These are phyloP conservation scores for Nomada ruficornis DNA, from an alignment of 2,888 invertebrate genomes.

Conservation along the genomic window DNA sequence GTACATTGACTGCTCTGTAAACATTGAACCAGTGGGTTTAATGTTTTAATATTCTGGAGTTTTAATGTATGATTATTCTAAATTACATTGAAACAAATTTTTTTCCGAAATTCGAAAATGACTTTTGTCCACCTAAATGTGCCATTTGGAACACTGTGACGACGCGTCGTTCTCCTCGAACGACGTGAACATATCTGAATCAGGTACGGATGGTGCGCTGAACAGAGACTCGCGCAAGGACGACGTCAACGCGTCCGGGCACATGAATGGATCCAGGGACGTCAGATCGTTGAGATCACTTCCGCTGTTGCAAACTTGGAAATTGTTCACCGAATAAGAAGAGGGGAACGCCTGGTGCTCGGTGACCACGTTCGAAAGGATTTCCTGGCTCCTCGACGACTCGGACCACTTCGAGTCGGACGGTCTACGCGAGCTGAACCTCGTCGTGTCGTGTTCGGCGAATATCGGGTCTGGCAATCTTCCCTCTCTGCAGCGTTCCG, in stretches of 20 bases:
- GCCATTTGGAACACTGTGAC: no score
- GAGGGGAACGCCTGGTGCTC: slow-evolving; percentile 78
- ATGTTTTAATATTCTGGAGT: no score
- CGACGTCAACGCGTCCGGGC: slow-evolving; percentile 79
- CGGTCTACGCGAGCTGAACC: slow-evolving; percentile 80
- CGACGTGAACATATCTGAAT: slow-evolving; percentile 80
- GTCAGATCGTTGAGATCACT: slow-evolving; percentile 80
- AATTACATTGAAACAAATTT: no score
- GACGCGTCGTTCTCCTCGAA: slow-evolving; percentile 77
- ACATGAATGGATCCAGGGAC: slow-evolving; percentile 79
- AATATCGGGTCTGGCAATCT: slow-evolving; percentile 75
- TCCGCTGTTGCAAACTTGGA: slow-evolving; percentile 78
- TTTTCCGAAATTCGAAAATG: no score
- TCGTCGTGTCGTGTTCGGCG: slow-evolving; percentile 78
- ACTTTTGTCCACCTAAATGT: no score
- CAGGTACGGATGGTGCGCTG: slow-evolving; percentile 78
- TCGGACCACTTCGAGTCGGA: slow-evolving; percentile 82
- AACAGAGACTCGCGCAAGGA: slow-evolving; percentile 81
- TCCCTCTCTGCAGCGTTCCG: slow-evolving; percentile 61
- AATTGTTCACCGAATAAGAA: slow-evolving; percentile 81
- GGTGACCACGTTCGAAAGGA: slow-evolving; percentile 74
- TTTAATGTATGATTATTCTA: no score
- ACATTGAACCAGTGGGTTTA: no score
- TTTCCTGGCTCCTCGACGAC: slow-evolving; percentile 81
- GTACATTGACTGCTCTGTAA: no score